phyloP scores from a whole-genome alignment of 2,113 vertebrate species.

The Amazona vittata region DNA sequence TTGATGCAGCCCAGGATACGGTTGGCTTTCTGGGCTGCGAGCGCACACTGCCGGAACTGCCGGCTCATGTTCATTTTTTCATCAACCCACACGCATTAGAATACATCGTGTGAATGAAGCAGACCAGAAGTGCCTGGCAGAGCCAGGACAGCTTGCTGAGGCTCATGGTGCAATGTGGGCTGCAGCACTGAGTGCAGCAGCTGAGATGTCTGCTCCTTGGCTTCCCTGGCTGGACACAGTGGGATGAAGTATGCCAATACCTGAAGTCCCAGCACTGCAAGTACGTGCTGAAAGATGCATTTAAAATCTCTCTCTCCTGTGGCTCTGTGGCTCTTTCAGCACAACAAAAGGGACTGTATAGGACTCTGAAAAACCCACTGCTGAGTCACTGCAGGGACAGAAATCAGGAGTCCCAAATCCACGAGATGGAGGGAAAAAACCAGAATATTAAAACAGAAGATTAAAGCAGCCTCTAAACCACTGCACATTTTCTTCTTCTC shows the following conservation, averaged over 20 bases:
- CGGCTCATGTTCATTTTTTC: too few relatives aligned
- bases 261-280: neutral
- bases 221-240: neutral
- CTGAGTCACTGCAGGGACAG: neutral
- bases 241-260: neutral
- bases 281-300: neutral
- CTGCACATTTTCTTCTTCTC: neutral
- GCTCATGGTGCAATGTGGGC: neutral
- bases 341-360: neutral
- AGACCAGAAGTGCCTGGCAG: neutral
- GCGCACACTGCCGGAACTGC: too few relatives aligned
- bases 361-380: neutral
- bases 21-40: too few relatives aligned
- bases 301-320: neutral
- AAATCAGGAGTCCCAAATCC: neutral
- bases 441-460: neutral
- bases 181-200: neutral
- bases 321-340: neutral
- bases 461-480: neutral
- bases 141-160: neutral
- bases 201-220: neutral
- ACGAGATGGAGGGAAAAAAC: fast-evolving
- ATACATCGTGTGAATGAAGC: neutral
- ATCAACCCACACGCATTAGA: neutral
- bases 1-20: too few relatives aligned